Base-by-base conservation (phyloP, 2,888 invertebrate species). In the Nudaria mundana region DNA sequence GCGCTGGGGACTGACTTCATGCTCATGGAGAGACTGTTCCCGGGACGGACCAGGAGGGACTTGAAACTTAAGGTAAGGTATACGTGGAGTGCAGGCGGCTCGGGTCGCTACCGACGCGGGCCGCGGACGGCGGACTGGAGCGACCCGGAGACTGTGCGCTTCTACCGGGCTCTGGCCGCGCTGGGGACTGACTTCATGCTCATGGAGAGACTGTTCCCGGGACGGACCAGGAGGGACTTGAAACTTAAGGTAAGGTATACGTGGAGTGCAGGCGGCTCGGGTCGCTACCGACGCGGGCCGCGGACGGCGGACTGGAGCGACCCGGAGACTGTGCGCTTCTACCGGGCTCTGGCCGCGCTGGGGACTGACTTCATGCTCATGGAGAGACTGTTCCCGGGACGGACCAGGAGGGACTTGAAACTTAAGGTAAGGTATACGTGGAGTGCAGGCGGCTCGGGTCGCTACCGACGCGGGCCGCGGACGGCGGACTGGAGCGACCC, bases 281-380 rank as follows among this genome's bases (percentile, higher is more conserved):
- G 93, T 0, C 90, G 92, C 49, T 94, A 94, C 71, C 92, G 92
- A 40, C 91, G 92, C 14, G 89, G 91, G 10, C 89, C 91, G 52
- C 91, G 94, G 30, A 91, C 94, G 0, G 92, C 92, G 37, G 94
- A 94, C 28, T 97, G 97, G 97, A 81, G 84, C 5, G 89, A 92
- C 22, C n/a, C 3, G 20, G 20, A 20, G 20, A 20, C 20, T 8
- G 20, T 20, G 20, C 20, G 20, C 20, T 20, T 20, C 20, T 20
- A 20, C 20, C 20, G 20, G 7, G 20, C 20, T 3, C 20, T 20
- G 20, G 20, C 20, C 7, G 20, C 20, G 3, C 3, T 3, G 7
- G 20, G 6, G 7, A 5, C 3, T 5, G 20, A 20, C 20, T 20
- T 20, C 20, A 20, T 5, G 20, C 5, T 20, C 7, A 20, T 20